Conservation (phyloP, 2,888 invertebrate species). For the Tetrapedia diversipes region DNA sequence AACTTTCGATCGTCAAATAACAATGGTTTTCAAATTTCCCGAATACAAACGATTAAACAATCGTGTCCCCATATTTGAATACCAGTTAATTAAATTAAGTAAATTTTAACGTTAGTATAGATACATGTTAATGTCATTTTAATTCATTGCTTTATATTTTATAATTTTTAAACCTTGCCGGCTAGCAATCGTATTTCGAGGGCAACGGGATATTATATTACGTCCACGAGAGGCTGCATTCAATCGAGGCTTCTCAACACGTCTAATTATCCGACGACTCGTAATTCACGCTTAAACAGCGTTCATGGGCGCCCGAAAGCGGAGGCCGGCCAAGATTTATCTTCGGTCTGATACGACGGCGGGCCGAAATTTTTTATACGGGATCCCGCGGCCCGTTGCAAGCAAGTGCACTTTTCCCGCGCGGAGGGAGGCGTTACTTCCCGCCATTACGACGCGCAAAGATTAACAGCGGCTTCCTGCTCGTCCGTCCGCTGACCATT, state of each 20-base stretch:
- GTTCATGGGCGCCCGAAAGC: neutral
- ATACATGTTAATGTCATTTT: too few species aligned
- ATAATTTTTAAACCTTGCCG: too few species aligned
- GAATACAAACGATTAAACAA: too few species aligned
- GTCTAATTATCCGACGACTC: constrained; percentile 22
- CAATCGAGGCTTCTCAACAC: neutral
- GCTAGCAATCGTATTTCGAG: too few species aligned
- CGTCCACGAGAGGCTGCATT: neutral
- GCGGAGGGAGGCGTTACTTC: constrained; percentile 63
- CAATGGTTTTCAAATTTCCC: too few species aligned
- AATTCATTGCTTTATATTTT: too few species aligned
- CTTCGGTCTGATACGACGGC: constrained; percentile 20
- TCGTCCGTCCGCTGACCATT: constrained; percentile 59
- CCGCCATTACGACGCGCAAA: constrained; percentile 66
- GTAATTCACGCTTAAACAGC: constrained; percentile 34
- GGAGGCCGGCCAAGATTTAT: constrained; percentile 39
- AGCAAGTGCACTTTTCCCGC: constrained; percentile 64
- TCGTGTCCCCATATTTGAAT: too few species aligned
- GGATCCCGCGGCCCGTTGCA: neutral
- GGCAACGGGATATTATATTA: too few species aligned
- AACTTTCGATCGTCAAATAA: too few species aligned
- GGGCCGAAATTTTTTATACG: constrained; percentile 40
- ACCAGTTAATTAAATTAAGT: too few species aligned
- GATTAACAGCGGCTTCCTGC: constrained; percentile 69
- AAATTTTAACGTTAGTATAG: too few species aligned